These are phyloP conservation scores for Ylistrum balloti DNA, from an alignment of 1,140 invertebrate species.

Conservation along the genomic window DNA sequence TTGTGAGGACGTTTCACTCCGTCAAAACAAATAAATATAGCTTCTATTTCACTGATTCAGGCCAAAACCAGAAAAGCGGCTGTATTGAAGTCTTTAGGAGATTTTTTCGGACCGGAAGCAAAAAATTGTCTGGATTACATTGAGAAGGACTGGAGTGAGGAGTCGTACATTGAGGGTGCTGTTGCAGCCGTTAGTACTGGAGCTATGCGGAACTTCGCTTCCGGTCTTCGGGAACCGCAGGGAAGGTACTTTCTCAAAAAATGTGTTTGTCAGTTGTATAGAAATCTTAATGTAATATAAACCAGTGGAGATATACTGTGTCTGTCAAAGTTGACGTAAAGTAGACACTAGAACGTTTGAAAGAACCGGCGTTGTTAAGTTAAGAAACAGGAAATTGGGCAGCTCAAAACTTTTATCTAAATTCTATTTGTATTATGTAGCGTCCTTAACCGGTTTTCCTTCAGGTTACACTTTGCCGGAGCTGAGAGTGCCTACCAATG, in stretches of 20 bases:
- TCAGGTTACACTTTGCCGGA: background rate
- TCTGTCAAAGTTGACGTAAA: too few relatives aligned
- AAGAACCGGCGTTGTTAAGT: too few relatives aligned
- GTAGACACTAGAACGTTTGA: too few relatives aligned
- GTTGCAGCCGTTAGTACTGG: background rate
- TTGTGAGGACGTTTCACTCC: too few relatives aligned
- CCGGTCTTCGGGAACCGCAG: background rate
- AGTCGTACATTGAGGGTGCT: slow-evolving; percentile 61
- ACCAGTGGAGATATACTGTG: too few relatives aligned
- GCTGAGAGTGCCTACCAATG: background rate
- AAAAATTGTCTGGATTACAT: slow-evolving; percentile 77
- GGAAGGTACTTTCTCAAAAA: too few relatives aligned
- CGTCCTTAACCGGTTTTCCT: background rate
- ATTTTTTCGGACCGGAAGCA: slow-evolving; percentile 79
- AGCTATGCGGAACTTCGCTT: background rate
- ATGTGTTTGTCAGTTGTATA: too few relatives aligned
- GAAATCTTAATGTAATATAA: too few relatives aligned
- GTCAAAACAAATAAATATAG: too few relatives aligned
- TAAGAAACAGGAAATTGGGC: too few relatives aligned
- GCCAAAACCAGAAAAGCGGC: slow-evolving; percentile 69
- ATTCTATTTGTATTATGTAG: too few relatives aligned
- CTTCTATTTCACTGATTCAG: slow-evolving; percentile 54
- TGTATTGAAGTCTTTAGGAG: slow-evolving; percentile 80
- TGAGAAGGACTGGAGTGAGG: slow-evolving; percentile 81
- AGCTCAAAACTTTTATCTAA: too few relatives aligned